Evolutionary conservation across 2,113 vertebrate species (phyloP).

Genomic region (Chunga burmeisteri): DNA sequence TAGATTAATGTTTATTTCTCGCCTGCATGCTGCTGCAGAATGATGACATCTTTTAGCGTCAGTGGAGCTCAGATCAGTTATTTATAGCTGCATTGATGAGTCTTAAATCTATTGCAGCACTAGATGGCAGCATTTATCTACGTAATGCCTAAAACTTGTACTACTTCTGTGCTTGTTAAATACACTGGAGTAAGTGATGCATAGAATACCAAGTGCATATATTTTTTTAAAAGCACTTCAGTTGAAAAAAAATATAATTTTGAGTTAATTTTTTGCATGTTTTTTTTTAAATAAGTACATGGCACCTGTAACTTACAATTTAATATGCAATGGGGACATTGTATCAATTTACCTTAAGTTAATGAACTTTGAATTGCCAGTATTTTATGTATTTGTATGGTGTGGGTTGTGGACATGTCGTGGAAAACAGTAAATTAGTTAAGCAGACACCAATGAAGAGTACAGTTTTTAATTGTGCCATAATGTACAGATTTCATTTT

Average conservation of each 20-base stretch:
- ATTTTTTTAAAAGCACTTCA: background rate
- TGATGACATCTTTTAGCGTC: background rate
- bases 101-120: background rate
- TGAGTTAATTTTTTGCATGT: background rate
- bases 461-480: background rate
- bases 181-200: background rate
- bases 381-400: background rate
- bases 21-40: background rate
- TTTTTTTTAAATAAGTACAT: background rate
- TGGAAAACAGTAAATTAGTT: background rate
- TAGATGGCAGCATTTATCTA: constrained; percentile 1
- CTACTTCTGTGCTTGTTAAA: rapidly evolving
- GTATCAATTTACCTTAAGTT: background rate
- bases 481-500: background rate
- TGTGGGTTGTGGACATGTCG: background rate
- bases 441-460: background rate
- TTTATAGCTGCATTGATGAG: rapidly evolving
- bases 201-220: too few species aligned
- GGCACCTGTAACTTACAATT: background rate
- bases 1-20: background rate
- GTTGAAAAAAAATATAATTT: background rate
- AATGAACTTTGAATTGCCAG: background rate
- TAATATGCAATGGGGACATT: background rate
- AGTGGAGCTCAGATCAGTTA: background rate
- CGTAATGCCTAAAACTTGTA: background rate